Conservation (phyloP, 2,888 invertebrate genomes). For the Melieria omissa region DNA sequence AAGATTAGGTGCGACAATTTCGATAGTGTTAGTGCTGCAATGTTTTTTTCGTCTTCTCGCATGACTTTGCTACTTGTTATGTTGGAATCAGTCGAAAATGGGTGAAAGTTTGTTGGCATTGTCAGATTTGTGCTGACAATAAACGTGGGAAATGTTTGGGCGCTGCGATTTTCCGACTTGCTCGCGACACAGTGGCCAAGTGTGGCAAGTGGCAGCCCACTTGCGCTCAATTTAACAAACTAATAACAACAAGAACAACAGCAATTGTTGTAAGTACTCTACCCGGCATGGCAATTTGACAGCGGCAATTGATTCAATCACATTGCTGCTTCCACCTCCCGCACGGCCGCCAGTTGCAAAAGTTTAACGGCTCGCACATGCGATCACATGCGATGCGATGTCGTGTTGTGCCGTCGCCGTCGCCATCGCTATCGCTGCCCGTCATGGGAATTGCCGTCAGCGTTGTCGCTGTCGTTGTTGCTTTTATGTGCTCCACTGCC, state of each 20-base stretch:
- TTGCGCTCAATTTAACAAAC: constrained; percentile 19
- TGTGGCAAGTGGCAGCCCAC: constrained; percentile 11
- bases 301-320: constrained; percentile 36
- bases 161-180: constrained; percentile 11
- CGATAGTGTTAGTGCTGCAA: background rate
- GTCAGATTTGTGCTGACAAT: constrained; percentile 42
- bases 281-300: constrained; percentile 39
- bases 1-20: constrained; percentile 30
- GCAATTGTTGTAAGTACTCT: constrained; percentile 35
- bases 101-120: constrained; percentile 22
- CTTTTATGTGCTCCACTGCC: background rate
- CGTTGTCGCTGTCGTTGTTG: constrained; percentile 14
- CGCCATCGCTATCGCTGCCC: too few relatives aligned
- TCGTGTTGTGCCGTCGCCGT: too few relatives aligned
- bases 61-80: too few relatives aligned
- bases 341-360: too few relatives aligned
- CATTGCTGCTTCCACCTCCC: too few relatives aligned
- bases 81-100: background rate
- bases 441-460: constrained; percentile 28
- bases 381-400: too few relatives aligned
- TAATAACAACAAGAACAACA: constrained; percentile 20
- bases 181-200: constrained; percentile 11
- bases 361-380: too few relatives aligned
- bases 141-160: constrained; percentile 39
- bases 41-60: too few relatives aligned